Evolutionary conservation across 2,797 vertebrate genomes (phyloP).

Genomic region (Lophotriccus pileatus): DNA sequence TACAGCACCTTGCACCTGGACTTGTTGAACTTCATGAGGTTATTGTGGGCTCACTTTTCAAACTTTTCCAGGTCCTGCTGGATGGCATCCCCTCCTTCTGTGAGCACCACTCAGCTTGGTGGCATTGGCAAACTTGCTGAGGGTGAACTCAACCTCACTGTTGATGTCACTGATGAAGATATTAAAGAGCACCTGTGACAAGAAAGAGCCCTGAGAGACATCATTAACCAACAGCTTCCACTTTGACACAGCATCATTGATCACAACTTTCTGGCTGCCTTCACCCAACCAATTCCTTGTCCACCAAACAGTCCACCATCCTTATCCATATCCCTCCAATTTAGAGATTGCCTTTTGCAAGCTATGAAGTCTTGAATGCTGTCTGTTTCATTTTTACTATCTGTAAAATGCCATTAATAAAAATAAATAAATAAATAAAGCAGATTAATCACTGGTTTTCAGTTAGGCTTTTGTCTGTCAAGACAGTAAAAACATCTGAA

Average conservation of each 20-base stretch:
- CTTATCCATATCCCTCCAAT: not conserved
- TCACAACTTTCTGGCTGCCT: accelerated
- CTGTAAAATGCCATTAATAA: accelerated
- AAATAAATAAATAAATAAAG: not conserved
- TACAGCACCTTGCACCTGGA: too few relatives aligned
- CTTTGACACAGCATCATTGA: not conserved
- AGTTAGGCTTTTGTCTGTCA: not conserved
- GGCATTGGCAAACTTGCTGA: not conserved
- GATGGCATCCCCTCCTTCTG: not conserved
- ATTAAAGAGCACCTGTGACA: not conserved
- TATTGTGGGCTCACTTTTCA: too few relatives aligned
- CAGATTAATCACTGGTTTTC: not conserved
- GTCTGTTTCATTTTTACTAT: not conserved
- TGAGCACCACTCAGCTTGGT: not conserved
- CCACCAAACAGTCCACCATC: not conserved
- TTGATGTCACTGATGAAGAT: not conserved
- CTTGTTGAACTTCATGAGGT: too few relatives aligned
- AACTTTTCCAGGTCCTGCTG: too few relatives aligned
- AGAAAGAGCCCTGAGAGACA: not conserved
- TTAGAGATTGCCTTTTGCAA: not conserved
- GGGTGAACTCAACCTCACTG: not conserved
- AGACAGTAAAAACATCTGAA: not conserved
- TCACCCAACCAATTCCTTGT: not conserved
- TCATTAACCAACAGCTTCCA: not conserved
- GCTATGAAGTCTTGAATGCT: not conserved